Evolutionary conservation across 2,113 vertebrate species (phyloP), one percentile per base, ranked within the genome.

Genomic region (Choloepus hoffmanni): DNA sequence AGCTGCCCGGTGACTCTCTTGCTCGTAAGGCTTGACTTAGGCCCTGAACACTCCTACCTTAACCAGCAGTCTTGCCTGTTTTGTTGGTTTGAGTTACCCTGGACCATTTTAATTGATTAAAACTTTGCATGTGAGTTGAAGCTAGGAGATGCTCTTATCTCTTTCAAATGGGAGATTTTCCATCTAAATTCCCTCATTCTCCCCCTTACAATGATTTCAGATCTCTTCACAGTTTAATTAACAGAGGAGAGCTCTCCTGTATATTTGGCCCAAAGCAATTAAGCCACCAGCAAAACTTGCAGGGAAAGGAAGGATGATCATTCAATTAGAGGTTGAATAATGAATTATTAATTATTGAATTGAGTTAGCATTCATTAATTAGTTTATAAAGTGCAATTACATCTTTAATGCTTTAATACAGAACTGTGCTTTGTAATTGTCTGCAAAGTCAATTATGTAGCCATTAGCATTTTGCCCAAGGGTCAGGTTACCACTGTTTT

Each of bases 271-370:
- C 87, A 95, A 78, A 95, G 96, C 95, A 97, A 98, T 98, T 97
- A 97, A 97, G 92, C 84, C 95, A 97, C 68, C 76, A 96, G 84
- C 93, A 97, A 98, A 87, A 93, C 95, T 97, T 96, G 43, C 74
- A 93, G 62, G 85, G 84, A 88, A 96, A 95, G 43, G 79, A 92
- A 92, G 74, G 87, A 83, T 85, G 72, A 96, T 94, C 67, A 73
- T 94, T 98, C 97, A 98, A 97, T 97, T 97, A 96, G 92, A 97
- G 76, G 95, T 96, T 97, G 97, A 95, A 93, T 94, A 97, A 97
- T 97, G 85, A 98, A 97, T 97, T 94, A 97, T 97, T 97, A 98
- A 98, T 97, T 97, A 96, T 93, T 89, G 90, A 95, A 93, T 89
- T 70, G 85, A 95, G 40, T 97, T 90, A 96, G 81, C 84, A 76